phyloP scores from a whole-genome alignment of 2,888 invertebrate genomes.

The Cataglyphis livida region DNA sequence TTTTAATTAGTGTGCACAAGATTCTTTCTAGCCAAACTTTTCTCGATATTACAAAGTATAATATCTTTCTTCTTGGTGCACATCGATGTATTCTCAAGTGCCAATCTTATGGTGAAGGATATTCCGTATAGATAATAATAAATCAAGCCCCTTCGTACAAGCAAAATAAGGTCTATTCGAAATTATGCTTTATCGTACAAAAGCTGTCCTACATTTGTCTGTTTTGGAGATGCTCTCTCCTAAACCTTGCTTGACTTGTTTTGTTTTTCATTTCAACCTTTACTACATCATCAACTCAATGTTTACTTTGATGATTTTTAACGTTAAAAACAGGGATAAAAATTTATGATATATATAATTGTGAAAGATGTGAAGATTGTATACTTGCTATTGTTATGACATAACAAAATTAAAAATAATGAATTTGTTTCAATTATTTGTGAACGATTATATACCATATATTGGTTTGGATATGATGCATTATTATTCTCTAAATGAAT shows the following conservation, averaged over 20 bases:
- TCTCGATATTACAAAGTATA: conserved; percentile 16
- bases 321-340: neutral
- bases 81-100: neutral
- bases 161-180: conserved; percentile 11
- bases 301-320: neutral
- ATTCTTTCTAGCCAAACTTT: conserved; percentile 13
- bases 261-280: conserved; percentile 8
- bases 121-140: conserved; percentile 24
- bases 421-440: neutral
- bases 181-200: conserved; percentile 25
- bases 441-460: neutral
- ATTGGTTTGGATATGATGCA: neutral
- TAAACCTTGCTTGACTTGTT: neutral
- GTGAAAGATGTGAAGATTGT: neutral
- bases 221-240: neutral
- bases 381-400: neutral
- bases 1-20: conserved; percentile 17
- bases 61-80: conserved; percentile 20
- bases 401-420: neutral
- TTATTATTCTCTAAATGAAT: neutral
- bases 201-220: neutral
- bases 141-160: conserved; percentile 6
- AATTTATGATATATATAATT: neutral
- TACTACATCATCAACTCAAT: neutral
- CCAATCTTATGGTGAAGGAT: neutral